These are phyloP conservation scores for Dimorphilus gyrociliatus DNA, from an alignment of 2,888 invertebrate genomes.

Conservation along the genomic window DNA sequence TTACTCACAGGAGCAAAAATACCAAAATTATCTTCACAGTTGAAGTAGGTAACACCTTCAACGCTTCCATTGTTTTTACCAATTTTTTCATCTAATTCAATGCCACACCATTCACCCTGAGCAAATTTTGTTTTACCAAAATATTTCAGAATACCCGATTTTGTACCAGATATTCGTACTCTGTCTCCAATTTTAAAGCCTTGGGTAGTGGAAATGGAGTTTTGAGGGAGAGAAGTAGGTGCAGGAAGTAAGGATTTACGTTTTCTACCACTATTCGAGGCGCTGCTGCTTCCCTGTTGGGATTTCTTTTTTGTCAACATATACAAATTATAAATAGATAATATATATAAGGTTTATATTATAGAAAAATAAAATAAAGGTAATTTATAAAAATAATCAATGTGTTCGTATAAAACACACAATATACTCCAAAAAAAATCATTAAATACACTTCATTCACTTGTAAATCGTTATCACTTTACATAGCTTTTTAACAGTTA, in stretches of 20 bases:
- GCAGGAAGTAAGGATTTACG: conserved; percentile 17
- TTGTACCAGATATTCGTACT: conserved; percentile 38
- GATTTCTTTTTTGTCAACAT: too few species aligned
- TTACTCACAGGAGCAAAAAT: conserved; percentile 48
- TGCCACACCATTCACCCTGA: conserved; percentile 48
- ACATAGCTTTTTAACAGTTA: too few species aligned
- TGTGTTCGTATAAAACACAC: too few species aligned
- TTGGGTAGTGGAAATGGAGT: too few species aligned
- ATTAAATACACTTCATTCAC: too few species aligned
- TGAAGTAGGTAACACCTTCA: conserved; percentile 48
- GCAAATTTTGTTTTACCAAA: conserved; percentile 46
- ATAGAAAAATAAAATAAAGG: too few species aligned
- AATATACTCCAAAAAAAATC: too few species aligned
- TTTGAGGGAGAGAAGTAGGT: too few species aligned
- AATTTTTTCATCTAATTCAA: conserved; percentile 45
- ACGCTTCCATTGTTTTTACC: conserved; percentile 51
- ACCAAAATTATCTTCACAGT: conserved; percentile 45
- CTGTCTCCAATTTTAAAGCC: conserved; percentile 33
- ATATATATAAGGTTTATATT: too few species aligned
- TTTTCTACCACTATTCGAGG: conserved; percentile 9
- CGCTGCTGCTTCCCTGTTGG: conserved; percentile 8
- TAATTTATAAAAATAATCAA: too few species aligned
- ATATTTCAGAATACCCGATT: conserved; percentile 43
- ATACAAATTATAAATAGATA: too few species aligned
- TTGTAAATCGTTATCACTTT: too few species aligned